Base-by-base conservation (phyloP, 2,797 vertebrate species). In the Nothura maculosa region DNA sequence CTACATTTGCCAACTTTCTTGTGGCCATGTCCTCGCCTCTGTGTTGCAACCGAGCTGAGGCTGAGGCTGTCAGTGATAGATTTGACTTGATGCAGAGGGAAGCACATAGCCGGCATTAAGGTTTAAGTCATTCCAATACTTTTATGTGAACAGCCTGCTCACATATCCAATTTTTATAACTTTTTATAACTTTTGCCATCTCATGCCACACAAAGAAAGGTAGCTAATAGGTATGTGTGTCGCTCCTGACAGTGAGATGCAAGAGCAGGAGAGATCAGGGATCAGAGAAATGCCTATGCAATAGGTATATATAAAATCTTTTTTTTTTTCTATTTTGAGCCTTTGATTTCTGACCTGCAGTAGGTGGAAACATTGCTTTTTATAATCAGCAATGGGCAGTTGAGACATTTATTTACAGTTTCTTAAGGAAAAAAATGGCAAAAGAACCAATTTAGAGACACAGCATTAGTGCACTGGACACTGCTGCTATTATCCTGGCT, bases 381-480 rank as follows among this genome's bases (percentile, higher is more conserved):
- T 88, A 72, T 92, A 89, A 79, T 89, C 70, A 92, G 77, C 80
- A 83, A 79, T 3, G 7, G 43, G 63, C 77, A 89, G 54, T 81
- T 4, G 1, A 84, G 77, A 64, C 48, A 75, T 85, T 87, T 86
- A 74, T 87, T 91, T 94, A 95, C 16, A 15, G 36, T 86, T 95
- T 88, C 74, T 92, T 88, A 82, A 84, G 64, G 45, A 76, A 85
- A 93, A 61, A 34, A 90, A 52, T 76, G 42, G 61, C n/a, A 64
- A 88, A 89, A 79, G 67, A 86, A 79, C 22, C 50, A 85, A 75
- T 89, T 85, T 81, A 70, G 90, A 84, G 8, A 9, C 67, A 80
- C 57, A 43, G 74, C 47, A 22, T 67, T 87, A 86, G 25, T 72
- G 77, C 61, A 28, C 36, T 25, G 42, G 42, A 67, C 80, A 45